Base-by-base conservation (phyloP, 1,140 invertebrate genomes). In the Zaprionus vittiger region DNA sequence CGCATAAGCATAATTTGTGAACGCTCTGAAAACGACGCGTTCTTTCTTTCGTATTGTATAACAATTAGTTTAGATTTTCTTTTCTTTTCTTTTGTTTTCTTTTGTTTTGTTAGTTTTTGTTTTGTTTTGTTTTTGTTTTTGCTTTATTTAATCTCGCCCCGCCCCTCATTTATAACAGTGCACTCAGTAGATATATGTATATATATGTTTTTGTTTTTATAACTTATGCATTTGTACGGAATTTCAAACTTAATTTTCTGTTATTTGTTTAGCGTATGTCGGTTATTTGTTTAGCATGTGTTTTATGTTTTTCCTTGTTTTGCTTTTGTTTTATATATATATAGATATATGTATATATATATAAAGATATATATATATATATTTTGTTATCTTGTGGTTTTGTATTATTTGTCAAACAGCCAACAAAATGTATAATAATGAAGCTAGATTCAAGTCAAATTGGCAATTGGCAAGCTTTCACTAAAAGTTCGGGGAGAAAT, bases 141-240 rank as follows among this genome's bases (percentile, higher is more conserved):
- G 63, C 66, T 83, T 84, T 87, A 72, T 90, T 91, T 91, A 91
- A 91, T 91, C 91, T 92, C 91, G 91, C 91, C 91, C 91, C 86
- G 81, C 91, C 91, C 91, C 87, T 91, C 83, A 71, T 83, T 91
- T 86, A 79, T 91, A 85, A 92, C 86, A 92, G 90, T 92, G 91
- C 91, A 91, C 91, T 90, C 90, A 92, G 83, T 91, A 91, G 85
- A 91, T 81, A 86, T 91, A 81, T 91, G 80, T 34, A 9, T 34
- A 34, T 80, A 77, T 83, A 87, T 82, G 77, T 73, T 84, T 76
- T 83, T 70, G 55, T 68, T 79, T 69, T 81, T 70, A 79, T 74
- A 73, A 68, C 57, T 82, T 82, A 85, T 82, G 85, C 82, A 83
- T 87, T 89, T 85, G 79, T 89, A 81, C 85, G 78, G 79, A 82